Evolutionary conservation across 2,888 invertebrate species (phyloP), one percentile per base, ranked within the genome.

Genomic region (Heterodera filipjevi): DNA sequence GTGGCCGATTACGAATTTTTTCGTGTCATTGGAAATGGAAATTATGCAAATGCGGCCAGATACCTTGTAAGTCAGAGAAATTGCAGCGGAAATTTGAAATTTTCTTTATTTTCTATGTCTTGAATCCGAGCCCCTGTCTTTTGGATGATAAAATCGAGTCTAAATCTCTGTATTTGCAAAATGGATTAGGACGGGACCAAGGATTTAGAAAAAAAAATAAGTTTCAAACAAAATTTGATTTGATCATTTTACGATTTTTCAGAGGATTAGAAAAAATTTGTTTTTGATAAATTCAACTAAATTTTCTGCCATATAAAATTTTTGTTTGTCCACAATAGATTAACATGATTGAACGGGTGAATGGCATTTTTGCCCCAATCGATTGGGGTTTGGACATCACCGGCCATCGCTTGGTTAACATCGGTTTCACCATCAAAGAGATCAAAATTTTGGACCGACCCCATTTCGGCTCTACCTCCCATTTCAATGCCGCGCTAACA

Each of bases 1-100:
- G 85, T 84, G n/a, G 85, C 84, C 27, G 84, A 84, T 68, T 84
- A 85, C 71, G 78, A 78, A 44, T 84, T 84, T 71, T 84, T 68
- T 73, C 49, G 71, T 19, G 66, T 72, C 30, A 84, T 84, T 73
- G 84, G 84, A 12, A 79, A 82, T 44, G 68, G 72, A 5, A 84
- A 84, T 72, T 84, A 84, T 49, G 83, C 82, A 19, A 81, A 82
- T 53, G 79, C 82, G 27, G 84, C 83, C 22, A 66, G 84, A 66
- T 84, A 85, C 59, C 66, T 84, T 64, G 83, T 83, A 71, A 33
- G 76, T 76, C 14, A n/a, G 19, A 22, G 32, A 0, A 76, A 27
- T n/a, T 46, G 77, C 27, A 19, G 22, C 12, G 2, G 39, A n/a
- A 33, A 10, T 70, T 71, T 46, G 35, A 12, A 33, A 79, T 46